Evolutionary conservation across 2,113 vertebrate species (phyloP), one percentile per base, ranked within the genome.

Genomic region (Chaetura pelagica): DNA sequence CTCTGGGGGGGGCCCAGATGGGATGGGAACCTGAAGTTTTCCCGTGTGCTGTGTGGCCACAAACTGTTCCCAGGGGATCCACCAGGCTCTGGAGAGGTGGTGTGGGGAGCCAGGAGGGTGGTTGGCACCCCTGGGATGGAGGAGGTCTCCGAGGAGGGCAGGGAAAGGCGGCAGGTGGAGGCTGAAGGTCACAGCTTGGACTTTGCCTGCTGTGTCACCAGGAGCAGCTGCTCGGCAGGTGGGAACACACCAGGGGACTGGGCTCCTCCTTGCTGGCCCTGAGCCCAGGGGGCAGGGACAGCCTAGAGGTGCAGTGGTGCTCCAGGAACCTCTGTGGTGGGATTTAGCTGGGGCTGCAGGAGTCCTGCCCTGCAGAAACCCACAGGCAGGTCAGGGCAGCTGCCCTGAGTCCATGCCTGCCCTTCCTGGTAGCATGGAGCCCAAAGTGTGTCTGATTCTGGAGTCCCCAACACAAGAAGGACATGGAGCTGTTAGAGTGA

Each of bases 291-390:
- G 13, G 15, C 32, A 2, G 48, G 55, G 55, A 52, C n/a, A 6
- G 5, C 24, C 23, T 23, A 11, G 14, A 54, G 67, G 21, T 24
- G 4, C 66, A 1, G 19, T 5, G 1, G 16, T 42, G 32, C 59
- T 18, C 63, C 27, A 2, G 51, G 74, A 74, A 11, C 2, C 5
- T 19, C 69, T 10, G 38, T 9, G 5, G 63, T 0, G 22, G 32
- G 14, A 59, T 67, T 75, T 1, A 6, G 35, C 12, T 1, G 4
- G 35, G 27, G 26, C 10, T 5, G 30, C 13, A 0, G 0, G 5
- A 44, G 46, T 84, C 24, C 76, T 18, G 67, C 22, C 42, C 58
- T 32, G 71, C 51, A 23, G 66, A 88, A 49, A 18, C 48, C 35
- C 5, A 3, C 6, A 9, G 46, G 12, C 2, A 5, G 34, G 10